These are phyloP conservation scores for Dinomys branickii DNA, from an alignment of 2,113 vertebrate species.

Conservation along the genomic window DNA sequence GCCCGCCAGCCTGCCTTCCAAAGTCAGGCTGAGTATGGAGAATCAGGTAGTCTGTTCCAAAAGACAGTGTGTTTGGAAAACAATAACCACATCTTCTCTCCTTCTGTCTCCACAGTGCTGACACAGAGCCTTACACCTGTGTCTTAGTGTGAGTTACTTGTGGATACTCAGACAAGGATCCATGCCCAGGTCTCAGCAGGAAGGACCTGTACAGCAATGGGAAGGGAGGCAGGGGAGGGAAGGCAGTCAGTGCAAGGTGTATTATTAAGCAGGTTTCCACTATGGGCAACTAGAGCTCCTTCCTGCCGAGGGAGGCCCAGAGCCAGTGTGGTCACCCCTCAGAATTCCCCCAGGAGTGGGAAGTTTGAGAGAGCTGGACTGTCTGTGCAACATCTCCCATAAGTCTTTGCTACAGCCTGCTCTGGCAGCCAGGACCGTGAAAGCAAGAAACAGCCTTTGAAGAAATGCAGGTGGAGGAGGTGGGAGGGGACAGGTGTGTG, in stretches of 20 bases:
- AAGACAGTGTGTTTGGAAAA: neutral
- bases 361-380: neutral
- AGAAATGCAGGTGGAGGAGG: neutral
- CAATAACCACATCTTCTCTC: neutral
- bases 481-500: neutral
- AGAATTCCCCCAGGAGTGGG: neutral
- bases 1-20: neutral
- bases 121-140: neutral
- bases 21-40: neutral
- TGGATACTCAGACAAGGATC: neutral
- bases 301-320: neutral
- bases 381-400: neutral
- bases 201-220: neutral
- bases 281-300: neutral
- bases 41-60: neutral
- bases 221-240: neutral
- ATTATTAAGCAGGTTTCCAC: neutral
- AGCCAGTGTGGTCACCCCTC: neutral
- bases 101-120: neutral
- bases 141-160: conserved; percentile 1
- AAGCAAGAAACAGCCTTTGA: neutral
- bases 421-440: neutral
- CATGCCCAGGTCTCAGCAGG: neutral
- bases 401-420: neutral
- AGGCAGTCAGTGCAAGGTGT: neutral